These are phyloP conservation scores for Mesorhabditis belari DNA, from an alignment of 2,888 invertebrate genomes.

Conservation along the genomic window DNA sequence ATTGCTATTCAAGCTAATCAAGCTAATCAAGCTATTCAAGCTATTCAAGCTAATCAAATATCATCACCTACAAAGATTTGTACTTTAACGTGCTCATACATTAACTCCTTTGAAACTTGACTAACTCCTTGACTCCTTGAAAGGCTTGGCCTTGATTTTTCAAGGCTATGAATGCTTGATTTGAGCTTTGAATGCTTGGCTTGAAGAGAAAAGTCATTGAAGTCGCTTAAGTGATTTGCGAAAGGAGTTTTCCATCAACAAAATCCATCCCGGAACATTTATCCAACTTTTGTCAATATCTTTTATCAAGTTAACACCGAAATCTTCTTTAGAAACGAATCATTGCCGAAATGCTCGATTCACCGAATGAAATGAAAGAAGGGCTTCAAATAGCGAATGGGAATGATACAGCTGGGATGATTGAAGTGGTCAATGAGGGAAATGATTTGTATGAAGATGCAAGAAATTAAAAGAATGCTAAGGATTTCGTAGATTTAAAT, in stretches of 20 bases:
- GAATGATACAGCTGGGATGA: background rate
- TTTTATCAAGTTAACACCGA: background rate
- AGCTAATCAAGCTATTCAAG: too few relatives aligned
- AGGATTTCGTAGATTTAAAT: too few relatives aligned
- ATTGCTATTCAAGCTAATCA: too few relatives aligned
- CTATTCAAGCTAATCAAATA: too few relatives aligned
- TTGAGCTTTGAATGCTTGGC: background rate
- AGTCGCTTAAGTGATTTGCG: background rate
- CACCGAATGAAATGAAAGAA: conserved; percentile 13
- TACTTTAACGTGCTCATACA: too few relatives aligned
- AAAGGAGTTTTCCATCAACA: background rate
- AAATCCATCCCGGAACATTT: background rate
- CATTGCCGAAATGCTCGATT: conserved; percentile 34
- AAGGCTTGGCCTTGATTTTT: too few relatives aligned
- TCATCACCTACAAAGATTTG: too few relatives aligned
- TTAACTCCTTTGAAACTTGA: too few relatives aligned
- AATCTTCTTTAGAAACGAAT: conserved; percentile 13
- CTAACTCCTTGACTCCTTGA: too few relatives aligned
- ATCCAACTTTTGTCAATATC: background rate
- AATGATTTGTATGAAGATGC: background rate
- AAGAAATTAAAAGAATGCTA: too few relatives aligned
- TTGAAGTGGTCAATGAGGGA: background rate
- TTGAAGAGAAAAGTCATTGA: background rate
- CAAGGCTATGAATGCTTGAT: too few relatives aligned
- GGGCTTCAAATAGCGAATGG: background rate